Evolutionary conservation across 2,888 invertebrate species (phyloP).

Genomic region (Agrilus mali): DNA sequence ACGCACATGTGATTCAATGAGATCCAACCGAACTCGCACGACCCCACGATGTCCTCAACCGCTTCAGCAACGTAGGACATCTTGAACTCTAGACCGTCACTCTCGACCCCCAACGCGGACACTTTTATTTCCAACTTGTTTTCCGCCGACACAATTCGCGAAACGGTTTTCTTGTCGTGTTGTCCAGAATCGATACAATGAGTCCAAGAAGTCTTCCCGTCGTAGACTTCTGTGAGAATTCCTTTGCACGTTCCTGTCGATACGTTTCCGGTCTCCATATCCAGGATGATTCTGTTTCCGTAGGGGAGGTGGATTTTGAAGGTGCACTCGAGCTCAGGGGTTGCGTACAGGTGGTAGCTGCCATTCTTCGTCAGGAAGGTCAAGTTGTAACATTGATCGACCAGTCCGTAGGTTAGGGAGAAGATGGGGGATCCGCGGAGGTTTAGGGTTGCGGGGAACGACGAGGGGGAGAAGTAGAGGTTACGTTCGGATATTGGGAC

Average conservation of each 20-base stretch:
- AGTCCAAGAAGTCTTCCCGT: conserved; percentile 44
- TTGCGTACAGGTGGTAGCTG: conserved; percentile 50
- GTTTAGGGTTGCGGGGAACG: conserved; percentile 37
- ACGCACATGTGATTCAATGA: conserved; percentile 54
- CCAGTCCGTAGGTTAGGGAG: conserved; percentile 50
- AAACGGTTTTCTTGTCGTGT: conserved; percentile 40
- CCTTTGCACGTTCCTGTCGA: conserved; percentile 35
- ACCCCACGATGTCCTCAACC: conserved; percentile 46
- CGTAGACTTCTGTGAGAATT: conserved; percentile 43
- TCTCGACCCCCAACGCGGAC: conserved; percentile 18
- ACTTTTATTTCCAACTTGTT: conserved; percentile 41
- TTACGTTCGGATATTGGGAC: conserved; percentile 44
- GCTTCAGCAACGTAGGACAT: conserved; percentile 53
- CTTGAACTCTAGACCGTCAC: conserved; percentile 31
- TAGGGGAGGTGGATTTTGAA: conserved; percentile 58
- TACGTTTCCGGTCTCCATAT: conserved; percentile 31
- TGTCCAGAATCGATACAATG: conserved; percentile 45
- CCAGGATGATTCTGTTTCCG: conserved; percentile 53
- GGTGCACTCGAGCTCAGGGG: conserved; percentile 47
- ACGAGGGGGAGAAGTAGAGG: conserved; percentile 44
- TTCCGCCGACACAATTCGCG: conserved; percentile 45
- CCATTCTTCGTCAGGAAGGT: conserved; percentile 50
- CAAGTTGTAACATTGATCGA: conserved; percentile 61
- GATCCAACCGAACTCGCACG: conserved; percentile 62
- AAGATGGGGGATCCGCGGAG: conserved; percentile 53